Evolutionary conservation across 2,797 vertebrate genomes (phyloP).

Genomic region (Paguma larvata): DNA sequence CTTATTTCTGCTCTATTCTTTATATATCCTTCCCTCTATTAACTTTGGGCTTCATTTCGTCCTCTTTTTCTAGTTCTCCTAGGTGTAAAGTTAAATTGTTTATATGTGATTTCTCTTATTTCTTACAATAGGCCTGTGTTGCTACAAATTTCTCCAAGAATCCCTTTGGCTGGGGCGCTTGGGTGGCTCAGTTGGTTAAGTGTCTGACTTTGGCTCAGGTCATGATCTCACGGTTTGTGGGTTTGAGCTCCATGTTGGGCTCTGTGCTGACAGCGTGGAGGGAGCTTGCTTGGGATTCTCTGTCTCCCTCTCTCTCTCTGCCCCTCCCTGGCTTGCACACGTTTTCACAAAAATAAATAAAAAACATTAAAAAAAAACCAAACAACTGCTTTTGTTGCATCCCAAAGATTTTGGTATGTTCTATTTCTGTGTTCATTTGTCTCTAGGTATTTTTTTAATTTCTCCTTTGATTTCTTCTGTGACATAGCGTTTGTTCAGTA

Average conservation of each 20-base stretch:
- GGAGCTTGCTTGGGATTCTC: too few relatives aligned
- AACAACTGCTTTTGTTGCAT: not conserved
- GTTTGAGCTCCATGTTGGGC: too few relatives aligned
- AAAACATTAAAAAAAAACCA: too few relatives aligned
- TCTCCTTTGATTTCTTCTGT: not conserved
- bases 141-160: not conserved
- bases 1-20: not conserved
- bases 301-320: too few relatives aligned
- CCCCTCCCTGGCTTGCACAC: too few relatives aligned
- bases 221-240: too few relatives aligned
- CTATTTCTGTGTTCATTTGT: not conserved
- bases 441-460: not conserved
- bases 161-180: too few relatives aligned
- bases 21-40: not conserved
- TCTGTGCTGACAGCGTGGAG: too few relatives aligned
- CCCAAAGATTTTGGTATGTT: not conserved
- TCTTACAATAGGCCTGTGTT: not conserved
- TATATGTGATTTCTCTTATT: not conserved
- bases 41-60: not conserved
- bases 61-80: not conserved
- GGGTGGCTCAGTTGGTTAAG: too few relatives aligned
- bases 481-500: not conserved
- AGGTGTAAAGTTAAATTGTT: not conserved
- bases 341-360: too few relatives aligned
- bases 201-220: too few relatives aligned